phyloP scores from a whole-genome alignment of 2,797 vertebrate species.

The Chaetophractus vellerosus region DNA sequence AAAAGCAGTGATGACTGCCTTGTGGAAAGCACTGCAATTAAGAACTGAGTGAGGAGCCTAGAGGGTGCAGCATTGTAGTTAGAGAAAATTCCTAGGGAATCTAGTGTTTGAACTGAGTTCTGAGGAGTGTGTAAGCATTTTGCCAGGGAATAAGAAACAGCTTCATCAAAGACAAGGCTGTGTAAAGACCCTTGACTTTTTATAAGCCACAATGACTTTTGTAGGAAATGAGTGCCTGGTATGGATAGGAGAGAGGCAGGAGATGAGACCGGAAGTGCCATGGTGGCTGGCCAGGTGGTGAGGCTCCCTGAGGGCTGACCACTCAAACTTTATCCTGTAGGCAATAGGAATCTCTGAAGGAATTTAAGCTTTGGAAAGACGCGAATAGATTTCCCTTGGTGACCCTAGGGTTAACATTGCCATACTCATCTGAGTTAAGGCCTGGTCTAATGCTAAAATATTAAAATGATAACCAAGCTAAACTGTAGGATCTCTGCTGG shows the following conservation, averaged over 20 bases:
- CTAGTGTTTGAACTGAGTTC: background rate
- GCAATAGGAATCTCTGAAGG: background rate
- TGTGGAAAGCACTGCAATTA: fast-evolving
- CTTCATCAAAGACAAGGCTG: background rate
- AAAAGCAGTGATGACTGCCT: fast-evolving
- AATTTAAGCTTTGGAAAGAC: background rate
- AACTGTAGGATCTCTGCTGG: background rate
- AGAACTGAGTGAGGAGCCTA: fast-evolving
- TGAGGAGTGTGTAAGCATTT: background rate
- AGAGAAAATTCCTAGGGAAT: background rate
- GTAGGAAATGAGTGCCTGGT: fast-evolving
- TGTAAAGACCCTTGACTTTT: background rate
- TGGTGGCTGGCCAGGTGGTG: background rate
- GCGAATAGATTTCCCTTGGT: background rate
- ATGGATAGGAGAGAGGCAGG: background rate
- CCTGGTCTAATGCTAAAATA: too few relatives aligned
- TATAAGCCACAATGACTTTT: fast-evolving
- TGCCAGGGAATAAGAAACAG: background rate
- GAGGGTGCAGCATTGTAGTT: fast-evolving
- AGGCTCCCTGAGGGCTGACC: background rate
- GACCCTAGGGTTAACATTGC: fast-evolving
- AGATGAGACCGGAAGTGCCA: fast-evolving
- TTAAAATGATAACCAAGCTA: background rate
- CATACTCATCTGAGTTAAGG: background rate
- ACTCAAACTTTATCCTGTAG: background rate